Percentiles rank a stretch among this genome's conserved stretches.
phyloP scores from a whole-genome alignment of 2,888 invertebrate genomes.

The Chromoteleia sp. region DNA sequence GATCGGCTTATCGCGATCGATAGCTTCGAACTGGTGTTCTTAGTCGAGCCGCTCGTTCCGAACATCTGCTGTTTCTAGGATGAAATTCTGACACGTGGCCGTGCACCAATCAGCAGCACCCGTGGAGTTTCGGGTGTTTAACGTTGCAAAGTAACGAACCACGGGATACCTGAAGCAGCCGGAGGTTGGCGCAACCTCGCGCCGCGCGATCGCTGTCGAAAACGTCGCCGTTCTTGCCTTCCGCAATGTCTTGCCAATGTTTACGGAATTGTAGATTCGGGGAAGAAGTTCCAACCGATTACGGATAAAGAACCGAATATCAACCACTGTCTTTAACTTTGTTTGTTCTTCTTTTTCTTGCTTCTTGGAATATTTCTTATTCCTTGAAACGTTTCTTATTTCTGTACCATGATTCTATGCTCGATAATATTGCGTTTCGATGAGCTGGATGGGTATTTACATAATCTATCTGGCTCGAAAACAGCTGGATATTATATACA shows the following conservation, averaged over 20 bases:
- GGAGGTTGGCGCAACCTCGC: constrained; percentile 39
- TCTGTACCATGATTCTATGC: not conserved
- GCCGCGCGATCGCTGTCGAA: constrained; percentile 41
- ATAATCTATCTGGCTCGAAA: constrained; percentile 52
- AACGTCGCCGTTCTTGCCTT: no score
- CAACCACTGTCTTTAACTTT: constrained; percentile 24
- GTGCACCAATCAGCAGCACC: constrained; percentile 76
- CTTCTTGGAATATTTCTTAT: not conserved
- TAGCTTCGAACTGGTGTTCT: constrained; percentile 75
- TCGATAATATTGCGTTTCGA: constrained; percentile 30
- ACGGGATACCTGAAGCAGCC: constrained; percentile 37
- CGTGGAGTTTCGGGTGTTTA: constrained; percentile 72
- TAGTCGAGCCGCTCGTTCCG: constrained; percentile 76
- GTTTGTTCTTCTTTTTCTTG: not conserved
- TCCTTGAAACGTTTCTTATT: not conserved
- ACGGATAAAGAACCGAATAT: constrained; percentile 35
- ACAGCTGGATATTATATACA: constrained; percentile 56
- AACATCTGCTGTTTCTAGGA: constrained; percentile 83
- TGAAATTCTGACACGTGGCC: constrained; percentile 79
- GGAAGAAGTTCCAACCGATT: constrained; percentile 49
- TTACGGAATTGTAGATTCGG: constrained; percentile 55
- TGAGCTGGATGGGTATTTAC: constrained; percentile 38
- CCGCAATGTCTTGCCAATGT: no score
- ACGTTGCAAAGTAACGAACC: constrained; percentile 45
- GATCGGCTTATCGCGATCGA: constrained; percentile 81